These are phyloP conservation scores for Otus sunia DNA, from an alignment of 2,113 vertebrate species.

Conservation along the genomic window DNA sequence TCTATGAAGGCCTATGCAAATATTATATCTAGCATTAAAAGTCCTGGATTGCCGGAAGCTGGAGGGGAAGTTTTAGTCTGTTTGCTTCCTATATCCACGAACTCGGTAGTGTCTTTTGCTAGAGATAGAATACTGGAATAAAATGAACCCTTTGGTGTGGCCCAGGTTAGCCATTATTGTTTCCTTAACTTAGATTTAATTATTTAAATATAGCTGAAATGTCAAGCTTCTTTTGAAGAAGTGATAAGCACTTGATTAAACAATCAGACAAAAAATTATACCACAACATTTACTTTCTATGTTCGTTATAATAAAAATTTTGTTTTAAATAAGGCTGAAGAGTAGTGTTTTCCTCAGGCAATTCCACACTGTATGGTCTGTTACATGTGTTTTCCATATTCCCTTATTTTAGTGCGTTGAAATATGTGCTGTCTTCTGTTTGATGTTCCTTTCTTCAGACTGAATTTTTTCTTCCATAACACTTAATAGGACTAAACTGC, in stretches of 20 bases:
- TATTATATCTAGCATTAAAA: not conserved
- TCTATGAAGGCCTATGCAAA: not conserved
- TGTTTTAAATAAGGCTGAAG: not conserved
- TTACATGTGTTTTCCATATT: not conserved
- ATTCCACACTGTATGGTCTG: not conserved
- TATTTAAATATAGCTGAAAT: not conserved
- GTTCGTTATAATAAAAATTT: not conserved
- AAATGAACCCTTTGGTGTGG: not conserved
- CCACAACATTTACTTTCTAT: not conserved
- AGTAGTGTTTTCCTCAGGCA: not conserved
- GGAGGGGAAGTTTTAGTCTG: not conserved
- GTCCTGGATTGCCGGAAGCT: not conserved
- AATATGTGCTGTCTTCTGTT: not conserved
- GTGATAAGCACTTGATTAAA: not conserved
- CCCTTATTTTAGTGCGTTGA: not conserved
- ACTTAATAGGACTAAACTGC: not conserved
- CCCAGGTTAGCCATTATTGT: not conserved
- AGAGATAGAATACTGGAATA: not conserved
- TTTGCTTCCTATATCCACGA: not conserved
- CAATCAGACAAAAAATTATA: not conserved
- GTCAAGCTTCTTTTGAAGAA: not conserved
- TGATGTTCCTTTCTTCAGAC: not conserved
- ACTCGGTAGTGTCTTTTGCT: not conserved
- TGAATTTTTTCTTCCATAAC: not conserved
- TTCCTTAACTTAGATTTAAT: not conserved